These are phyloP conservation scores for Druon quercuslanigerum DNA, from an alignment of 1,140 invertebrate species.

Conservation along the genomic window DNA sequence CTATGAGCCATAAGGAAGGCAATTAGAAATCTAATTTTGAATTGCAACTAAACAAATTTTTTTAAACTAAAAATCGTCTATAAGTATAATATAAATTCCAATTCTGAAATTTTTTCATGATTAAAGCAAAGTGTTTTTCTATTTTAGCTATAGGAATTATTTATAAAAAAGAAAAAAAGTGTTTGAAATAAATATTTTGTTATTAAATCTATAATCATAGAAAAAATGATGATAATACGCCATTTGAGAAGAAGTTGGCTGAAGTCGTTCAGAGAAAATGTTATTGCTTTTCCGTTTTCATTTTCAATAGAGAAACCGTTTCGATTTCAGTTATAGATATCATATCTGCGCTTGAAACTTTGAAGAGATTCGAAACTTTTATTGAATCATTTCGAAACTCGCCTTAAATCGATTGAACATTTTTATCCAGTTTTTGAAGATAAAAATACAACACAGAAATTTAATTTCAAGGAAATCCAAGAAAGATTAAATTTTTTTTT, in stretches of 20 bases:
- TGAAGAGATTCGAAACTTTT: neutral
- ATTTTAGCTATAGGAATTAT: too few species aligned
- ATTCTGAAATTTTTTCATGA: too few species aligned
- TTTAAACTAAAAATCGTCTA: too few species aligned
- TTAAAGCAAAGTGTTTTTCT: too few species aligned
- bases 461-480: neutral
- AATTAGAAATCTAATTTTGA: too few species aligned
- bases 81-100: too few species aligned
- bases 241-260: neutral
- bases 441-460: neutral
- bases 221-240: neutral
- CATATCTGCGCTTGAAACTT: constrained; percentile 1
- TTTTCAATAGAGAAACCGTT: neutral
- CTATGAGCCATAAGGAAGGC: too few species aligned
- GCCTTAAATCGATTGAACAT: neutral
- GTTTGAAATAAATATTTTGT: too few species aligned
- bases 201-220: neutral
- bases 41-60: too few species aligned
- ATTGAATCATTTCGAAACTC: neutral
- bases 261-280: neutral
- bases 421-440: neutral
- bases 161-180: too few species aligned
- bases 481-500: neutral
- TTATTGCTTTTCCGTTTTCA: neutral
- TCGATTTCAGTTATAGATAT: neutral